Percentiles rank a stretch among this genome's conserved stretches.
Evolutionary conservation across 92 coral and sea anemone species (phyloP).

Genomic region (Phymanthus crucifer): DNA sequence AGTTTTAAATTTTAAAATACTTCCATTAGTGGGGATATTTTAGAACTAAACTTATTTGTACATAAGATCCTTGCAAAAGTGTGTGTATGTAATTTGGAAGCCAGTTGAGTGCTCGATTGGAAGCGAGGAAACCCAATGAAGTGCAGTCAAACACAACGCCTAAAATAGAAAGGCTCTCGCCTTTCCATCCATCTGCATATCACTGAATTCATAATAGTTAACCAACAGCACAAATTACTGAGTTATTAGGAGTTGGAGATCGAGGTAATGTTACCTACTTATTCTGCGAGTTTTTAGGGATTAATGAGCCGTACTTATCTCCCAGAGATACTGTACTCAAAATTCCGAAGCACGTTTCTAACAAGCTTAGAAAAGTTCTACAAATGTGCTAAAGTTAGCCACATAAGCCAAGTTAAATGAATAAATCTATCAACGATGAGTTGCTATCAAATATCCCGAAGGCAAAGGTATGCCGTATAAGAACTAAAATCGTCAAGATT

Average conservation of each 20-base stretch:
- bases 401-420: background rate
- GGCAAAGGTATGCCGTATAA: background rate
- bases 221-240: background rate
- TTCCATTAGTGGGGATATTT: background rate
- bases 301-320: slow-evolving; percentile 14
- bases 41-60: background rate
- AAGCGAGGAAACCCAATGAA: background rate
- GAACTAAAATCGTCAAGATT: background rate
- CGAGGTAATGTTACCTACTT: background rate
- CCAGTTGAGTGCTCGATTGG: background rate
- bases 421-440: background rate
- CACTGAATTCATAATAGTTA: background rate
- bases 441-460: background rate
- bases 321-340: background rate
- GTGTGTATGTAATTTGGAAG: background rate
- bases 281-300: background rate
- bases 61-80: background rate
- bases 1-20: too few relatives aligned
- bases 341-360: slow-evolving; percentile 27
- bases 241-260: background rate
- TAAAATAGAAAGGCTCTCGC: background rate
- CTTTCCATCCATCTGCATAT: background rate
- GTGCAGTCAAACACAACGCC: slow-evolving; percentile 7
- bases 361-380: background rate
- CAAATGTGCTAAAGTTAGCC: background rate